phyloP scores from a whole-genome alignment of 2,113 vertebrate genomes.

The Daubentonia madagascariensis region DNA sequence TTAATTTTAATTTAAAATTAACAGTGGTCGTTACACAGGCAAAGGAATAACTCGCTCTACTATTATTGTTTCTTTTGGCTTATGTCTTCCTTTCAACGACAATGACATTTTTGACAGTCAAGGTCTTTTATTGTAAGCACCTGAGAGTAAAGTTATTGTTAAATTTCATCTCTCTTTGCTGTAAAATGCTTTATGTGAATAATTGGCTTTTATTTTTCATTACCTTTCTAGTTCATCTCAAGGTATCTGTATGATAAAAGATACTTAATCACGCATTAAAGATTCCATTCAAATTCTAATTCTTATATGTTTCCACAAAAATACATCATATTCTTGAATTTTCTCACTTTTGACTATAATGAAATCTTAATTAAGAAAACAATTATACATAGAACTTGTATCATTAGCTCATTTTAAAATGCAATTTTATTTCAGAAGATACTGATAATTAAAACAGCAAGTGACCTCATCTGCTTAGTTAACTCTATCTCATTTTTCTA shows the following conservation, averaged over 20 bases:
- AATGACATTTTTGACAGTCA: slow-evolving; percentile 39
- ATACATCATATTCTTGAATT: not conserved
- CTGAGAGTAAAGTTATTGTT: not conserved
- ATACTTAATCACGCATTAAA: not conserved
- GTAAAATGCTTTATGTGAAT: not conserved
- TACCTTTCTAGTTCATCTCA: slow-evolving; percentile 22
- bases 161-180: slow-evolving; percentile 6
- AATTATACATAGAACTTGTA: not conserved
- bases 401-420: slow-evolving; percentile 17
- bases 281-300: not conserved
- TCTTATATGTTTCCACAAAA: slow-evolving; percentile 23
- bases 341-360: slow-evolving; percentile 7
- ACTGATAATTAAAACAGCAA: not conserved
- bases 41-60: not conserved
- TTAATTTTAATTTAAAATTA: too few relatives aligned
- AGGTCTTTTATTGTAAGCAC: slow-evolving; percentile 20
- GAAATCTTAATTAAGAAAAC: slow-evolving; percentile 5
- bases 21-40: not conserved
- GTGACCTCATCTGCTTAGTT: not conserved
- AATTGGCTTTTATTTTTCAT: not conserved
- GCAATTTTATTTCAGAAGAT: slow-evolving; percentile 10
- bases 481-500: not conserved
- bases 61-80: not conserved
- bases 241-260: not conserved
- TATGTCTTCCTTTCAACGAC: not conserved